These are phyloP conservation scores for Drosophila demipolita DNA, from an alignment of 2,888 invertebrate species.

Conservation along the genomic window DNA sequence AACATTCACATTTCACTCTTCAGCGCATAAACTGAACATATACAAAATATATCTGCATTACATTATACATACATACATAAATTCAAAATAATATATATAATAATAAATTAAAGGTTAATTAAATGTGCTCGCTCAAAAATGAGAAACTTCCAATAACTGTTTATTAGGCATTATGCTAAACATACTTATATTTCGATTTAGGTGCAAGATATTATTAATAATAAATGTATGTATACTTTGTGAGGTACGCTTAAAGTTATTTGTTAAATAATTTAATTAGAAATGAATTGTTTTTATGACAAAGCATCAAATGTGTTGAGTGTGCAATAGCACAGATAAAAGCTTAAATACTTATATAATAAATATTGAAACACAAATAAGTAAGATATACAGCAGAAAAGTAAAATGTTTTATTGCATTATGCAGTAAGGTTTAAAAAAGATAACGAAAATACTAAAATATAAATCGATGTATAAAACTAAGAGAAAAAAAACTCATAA, in stretches of 20 bases:
- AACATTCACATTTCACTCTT: slow-evolving; percentile 63
- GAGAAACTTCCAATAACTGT: slow-evolving; percentile 52
- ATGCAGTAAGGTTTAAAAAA: slow-evolving; percentile 32
- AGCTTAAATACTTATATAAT: slow-evolving; percentile 52
- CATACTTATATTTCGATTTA: slow-evolving; percentile 57
- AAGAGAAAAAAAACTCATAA: slow-evolving; percentile 21
- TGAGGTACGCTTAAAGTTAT: slow-evolving; percentile 65
- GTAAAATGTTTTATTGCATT: slow-evolving; percentile 52
- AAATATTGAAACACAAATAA: slow-evolving; percentile 15
- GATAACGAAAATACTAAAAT: slow-evolving; percentile 18
- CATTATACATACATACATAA: slow-evolving; percentile 7
- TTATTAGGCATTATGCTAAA: slow-evolving; percentile 62
- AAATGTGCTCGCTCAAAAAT: slow-evolving; percentile 43
- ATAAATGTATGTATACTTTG: slow-evolving; percentile 60
- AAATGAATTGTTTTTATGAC: slow-evolving; percentile 54
- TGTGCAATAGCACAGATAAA: slow-evolving; percentile 58
- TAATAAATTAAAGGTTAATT: slow-evolving; percentile 17
- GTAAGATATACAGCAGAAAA: slow-evolving; percentile 4
- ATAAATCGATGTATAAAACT: slow-evolving; percentile 52
- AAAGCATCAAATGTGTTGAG: slow-evolving; percentile 55
- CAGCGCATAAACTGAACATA: slow-evolving; percentile 30
- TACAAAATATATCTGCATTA: slow-evolving; percentile 12
- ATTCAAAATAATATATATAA: slow-evolving; percentile 7
- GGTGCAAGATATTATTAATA: slow-evolving; percentile 31
- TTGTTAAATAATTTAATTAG: slow-evolving; percentile 65